phyloP scores from a whole-genome alignment of 2,113 vertebrate species.

The Hippocampus abdominalis region DNA sequence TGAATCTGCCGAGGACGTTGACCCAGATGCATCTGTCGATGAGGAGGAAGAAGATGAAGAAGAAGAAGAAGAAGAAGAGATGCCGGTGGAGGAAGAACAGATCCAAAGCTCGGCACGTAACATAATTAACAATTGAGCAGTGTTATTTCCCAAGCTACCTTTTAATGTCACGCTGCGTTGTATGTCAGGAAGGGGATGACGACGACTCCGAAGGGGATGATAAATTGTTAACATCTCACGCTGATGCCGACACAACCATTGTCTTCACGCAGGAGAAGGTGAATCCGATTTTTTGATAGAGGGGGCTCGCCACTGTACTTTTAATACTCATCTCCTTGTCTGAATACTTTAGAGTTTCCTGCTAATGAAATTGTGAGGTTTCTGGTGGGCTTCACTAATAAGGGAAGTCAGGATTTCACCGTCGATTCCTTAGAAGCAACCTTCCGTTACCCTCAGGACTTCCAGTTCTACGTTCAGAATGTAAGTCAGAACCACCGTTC shows the following conservation, averaged over 20 bases:
- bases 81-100: slow-evolving; percentile 67
- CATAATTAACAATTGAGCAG: not conserved
- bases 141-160: not conserved
- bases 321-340: not conserved
- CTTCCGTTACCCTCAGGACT: slow-evolving; percentile 77
- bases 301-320: not conserved
- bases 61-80: slow-evolving; percentile 62
- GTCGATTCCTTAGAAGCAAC: slow-evolving; percentile 73
- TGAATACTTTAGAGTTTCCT: slow-evolving; percentile 63
- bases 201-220: slow-evolving; percentile 55
- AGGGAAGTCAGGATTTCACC: slow-evolving; percentile 68
- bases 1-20: slow-evolving; percentile 57
- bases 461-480: slow-evolving; percentile 78
- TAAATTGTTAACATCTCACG: slow-evolving; percentile 55
- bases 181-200: slow-evolving; percentile 51
- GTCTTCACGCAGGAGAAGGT: slow-evolving; percentile 75
- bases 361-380: slow-evolving; percentile 75
- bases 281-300: not conserved
- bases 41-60: slow-evolving; percentile 70
- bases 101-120: slow-evolving; percentile 56
- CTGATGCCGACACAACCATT: slow-evolving; percentile 75
- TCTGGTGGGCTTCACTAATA: slow-evolving; percentile 77
- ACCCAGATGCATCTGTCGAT: slow-evolving; percentile 58
- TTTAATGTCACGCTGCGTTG: not conserved
- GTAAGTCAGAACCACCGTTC: slow-evolving; percentile 44